Conservation (phyloP, 2,888 invertebrate species). For the Portevinia maculata region DNA sequence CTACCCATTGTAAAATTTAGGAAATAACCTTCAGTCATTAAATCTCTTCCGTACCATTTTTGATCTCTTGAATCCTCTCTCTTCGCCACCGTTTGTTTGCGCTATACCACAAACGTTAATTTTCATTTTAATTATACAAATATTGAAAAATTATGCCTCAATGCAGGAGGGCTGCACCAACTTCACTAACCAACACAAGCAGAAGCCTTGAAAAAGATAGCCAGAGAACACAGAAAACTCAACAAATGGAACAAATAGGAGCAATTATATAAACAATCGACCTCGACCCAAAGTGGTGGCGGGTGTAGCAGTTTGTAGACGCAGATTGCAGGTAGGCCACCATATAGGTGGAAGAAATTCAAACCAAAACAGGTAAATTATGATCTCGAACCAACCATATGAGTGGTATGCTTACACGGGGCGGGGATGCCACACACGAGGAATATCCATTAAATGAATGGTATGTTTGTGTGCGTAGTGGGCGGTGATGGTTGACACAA, state of each 20-base stretch:
- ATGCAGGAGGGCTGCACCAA: background rate
- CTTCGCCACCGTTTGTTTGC: too few species aligned
- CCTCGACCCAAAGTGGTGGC: conserved; percentile 27
- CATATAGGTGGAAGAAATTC: background rate
- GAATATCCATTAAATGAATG: conserved; percentile 28
- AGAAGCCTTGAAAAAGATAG: conserved; percentile 1
- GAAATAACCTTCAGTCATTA: too few species aligned
- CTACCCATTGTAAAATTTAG: too few species aligned
- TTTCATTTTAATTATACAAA: conserved; percentile 58
- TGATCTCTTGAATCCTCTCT: too few species aligned
- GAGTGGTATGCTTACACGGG: conserved; percentile 26
- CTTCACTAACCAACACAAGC: conserved; percentile 1
- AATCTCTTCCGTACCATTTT: too few species aligned
- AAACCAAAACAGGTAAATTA: conserved; percentile 11
- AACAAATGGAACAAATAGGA: conserved; percentile 34
- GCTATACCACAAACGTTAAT: conserved; percentile 49
- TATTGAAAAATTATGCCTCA: conserved; percentile 36
- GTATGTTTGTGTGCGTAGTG: background rate
- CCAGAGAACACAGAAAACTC: conserved; percentile 3
- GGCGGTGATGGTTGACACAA: background rate
- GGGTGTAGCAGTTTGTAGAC: background rate
- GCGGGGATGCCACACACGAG: conserved; percentile 1
- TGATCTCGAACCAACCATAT: conserved; percentile 15
- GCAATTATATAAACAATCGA: conserved; percentile 61
- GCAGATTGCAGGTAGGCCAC: background rate